Evolutionary conservation across 2,797 vertebrate genomes (phyloP), one percentile per base, ranked within the genome.

Genomic region (Vultur gryphus): DNA sequence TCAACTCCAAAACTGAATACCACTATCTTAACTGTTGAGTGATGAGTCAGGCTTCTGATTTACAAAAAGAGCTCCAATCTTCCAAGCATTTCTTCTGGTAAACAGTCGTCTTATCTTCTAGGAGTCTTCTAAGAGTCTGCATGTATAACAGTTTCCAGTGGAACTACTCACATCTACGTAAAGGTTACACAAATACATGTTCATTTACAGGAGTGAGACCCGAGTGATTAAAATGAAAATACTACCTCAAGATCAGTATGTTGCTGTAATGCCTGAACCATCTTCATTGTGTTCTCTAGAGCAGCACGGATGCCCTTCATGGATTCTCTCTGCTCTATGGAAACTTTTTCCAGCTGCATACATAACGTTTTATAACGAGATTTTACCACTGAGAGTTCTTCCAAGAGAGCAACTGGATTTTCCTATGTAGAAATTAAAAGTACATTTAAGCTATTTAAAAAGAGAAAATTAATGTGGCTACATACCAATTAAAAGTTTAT

Each of bases 351-450:
- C 95, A 99, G 95, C 92, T 98, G 98, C 2, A 78, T 41, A 33
- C 97, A 98, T 89, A 99, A 97, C 2, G 76, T 94, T 21, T 98
- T 96, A 70, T 99, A 99, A n/a, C 98, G 98, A 57, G 98, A 98
- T 94, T 99, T 99, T 94, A 99, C 93, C 26, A 89, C 90, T 2
- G 96, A 97, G 20, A 99, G 96, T 70, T 98, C 98, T 87, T 99
- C 98, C 97, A 99, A 90, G 73, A 99, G 96, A 85, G 98, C 96
- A 35, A 97, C 87, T 5, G 99, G 98, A 93, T 99, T 99, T 81
- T 99, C 99, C 99, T 99, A 92, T 4, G 94, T 20, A 70, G 87
- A 58, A 62, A 77, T 59, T 10, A 82, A 41, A 86, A 69, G 70
- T 28, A n/a, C 10, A n/a, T 39, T 83, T 20, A 7, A 55, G 16